Evolutionary conservation across 2,113 vertebrate species (phyloP).

Genomic region (Chiloscyllium plagiosum): DNA sequence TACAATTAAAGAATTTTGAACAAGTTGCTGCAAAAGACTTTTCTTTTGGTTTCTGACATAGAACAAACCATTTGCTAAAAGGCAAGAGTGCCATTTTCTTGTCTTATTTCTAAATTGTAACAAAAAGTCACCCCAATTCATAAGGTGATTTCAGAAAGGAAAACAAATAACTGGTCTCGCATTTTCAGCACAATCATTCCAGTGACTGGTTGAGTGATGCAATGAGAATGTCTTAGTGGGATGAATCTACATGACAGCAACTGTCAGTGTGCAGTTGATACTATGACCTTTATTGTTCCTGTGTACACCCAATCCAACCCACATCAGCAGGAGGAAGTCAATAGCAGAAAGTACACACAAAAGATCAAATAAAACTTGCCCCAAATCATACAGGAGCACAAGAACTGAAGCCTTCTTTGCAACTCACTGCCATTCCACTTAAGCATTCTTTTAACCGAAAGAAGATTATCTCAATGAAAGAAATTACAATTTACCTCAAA

Average conservation of each 20-base stretch:
- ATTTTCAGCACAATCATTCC: too few relatives aligned
- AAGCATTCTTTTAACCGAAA: background rate
- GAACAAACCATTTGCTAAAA: background rate
- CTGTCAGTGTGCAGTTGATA: background rate
- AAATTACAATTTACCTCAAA: background rate
- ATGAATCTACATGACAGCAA: slow-evolving; percentile 2
- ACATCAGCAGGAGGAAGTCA: background rate
- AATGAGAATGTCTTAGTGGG: background rate
- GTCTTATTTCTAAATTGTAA: background rate
- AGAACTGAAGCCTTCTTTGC: background rate
- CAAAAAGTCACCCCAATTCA: background rate
- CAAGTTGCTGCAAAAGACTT: background rate
- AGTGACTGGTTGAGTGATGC: background rate
- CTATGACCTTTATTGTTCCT: background rate
- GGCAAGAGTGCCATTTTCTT: background rate
- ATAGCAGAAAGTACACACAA: background rate
- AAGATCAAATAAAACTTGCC: background rate
- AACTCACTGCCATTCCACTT: background rate
- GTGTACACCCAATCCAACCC: background rate
- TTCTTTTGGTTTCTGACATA: background rate
- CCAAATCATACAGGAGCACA: background rate
- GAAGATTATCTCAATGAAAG: background rate
- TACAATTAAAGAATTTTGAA: background rate
- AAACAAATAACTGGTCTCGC: background rate
- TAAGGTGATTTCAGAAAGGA: background rate